phyloP scores from a whole-genome alignment of 64 coral and sea anemone genomes.

The Cladopsammia gracilis region DNA sequence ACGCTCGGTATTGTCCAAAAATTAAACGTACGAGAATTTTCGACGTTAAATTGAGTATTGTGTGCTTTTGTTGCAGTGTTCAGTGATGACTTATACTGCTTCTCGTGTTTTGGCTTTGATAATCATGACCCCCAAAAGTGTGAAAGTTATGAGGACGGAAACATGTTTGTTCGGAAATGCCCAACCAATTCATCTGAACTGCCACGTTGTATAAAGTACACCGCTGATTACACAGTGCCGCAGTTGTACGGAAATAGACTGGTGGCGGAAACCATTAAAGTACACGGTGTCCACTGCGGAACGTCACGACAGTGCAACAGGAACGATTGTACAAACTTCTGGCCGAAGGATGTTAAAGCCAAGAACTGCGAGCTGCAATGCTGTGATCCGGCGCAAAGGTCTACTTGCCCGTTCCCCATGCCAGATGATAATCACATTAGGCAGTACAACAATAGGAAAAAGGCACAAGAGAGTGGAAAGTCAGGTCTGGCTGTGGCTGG shows the following conservation, averaged over 20 bases:
- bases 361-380: not conserved
- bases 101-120: conserved; percentile 1
- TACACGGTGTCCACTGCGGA: conserved; percentile 1
- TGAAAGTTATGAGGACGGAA: not conserved
- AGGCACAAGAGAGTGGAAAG: not conserved
- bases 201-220: not conserved
- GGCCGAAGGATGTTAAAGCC: not conserved
- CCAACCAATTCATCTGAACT: not conserved
- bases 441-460: not conserved
- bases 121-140: not conserved
- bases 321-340: conserved; percentile 4
- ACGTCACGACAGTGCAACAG: not conserved
- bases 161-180: not conserved
- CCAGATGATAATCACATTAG: not conserved
- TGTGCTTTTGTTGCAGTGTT: conserved; percentile 9
- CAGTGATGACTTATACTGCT: not conserved
- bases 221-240: not conserved
- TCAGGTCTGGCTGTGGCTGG: not conserved
- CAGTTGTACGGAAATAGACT: not conserved
- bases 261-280: not conserved
- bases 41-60: not conserved
- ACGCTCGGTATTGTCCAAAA: too few species aligned
- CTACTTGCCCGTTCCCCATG: not conserved
- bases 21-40: too few species aligned
- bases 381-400: not conserved